phyloP scores from a whole-genome alignment of 30 jellyfish, hydroid and myxozoan genomes.

The Aurelia aurita region DNA sequence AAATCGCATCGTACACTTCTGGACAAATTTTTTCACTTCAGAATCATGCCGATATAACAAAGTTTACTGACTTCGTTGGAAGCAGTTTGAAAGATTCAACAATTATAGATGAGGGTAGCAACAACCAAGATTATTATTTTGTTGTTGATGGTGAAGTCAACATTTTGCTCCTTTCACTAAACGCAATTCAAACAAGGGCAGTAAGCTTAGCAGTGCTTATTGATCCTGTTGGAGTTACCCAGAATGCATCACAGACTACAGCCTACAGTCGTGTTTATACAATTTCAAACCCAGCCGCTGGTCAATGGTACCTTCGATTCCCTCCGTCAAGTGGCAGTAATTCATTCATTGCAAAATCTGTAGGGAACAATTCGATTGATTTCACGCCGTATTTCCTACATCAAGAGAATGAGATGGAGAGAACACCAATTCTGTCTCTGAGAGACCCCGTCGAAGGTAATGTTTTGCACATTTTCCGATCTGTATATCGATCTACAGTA shows the following conservation, averaged over 20 bases:
- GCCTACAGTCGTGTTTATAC: conserved; percentile 24
- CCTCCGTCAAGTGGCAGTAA: conserved; percentile 36
- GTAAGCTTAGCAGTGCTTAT: conserved; percentile 33
- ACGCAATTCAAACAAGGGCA: conserved; percentile 28
- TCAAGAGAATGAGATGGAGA: conserved; percentile 34
- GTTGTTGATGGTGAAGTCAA: conserved; percentile 42
- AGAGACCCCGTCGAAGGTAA: conserved; percentile 29
- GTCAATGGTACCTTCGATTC: conserved; percentile 58
- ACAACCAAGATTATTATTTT: conserved; percentile 16
- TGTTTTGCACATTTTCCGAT: neutral
- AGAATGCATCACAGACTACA: neutral
- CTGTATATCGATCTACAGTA: too few species aligned
- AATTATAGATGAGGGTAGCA: conserved; percentile 63
- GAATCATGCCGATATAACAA: conserved; percentile 32
- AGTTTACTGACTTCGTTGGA: conserved; percentile 63
- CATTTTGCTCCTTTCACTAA: conserved; percentile 30
- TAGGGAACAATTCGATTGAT: conserved; percentile 43
- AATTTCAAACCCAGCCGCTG: conserved; percentile 49
- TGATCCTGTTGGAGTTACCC: conserved; percentile 57
- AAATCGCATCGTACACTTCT: conserved; percentile 82
- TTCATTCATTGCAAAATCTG: conserved; percentile 51
- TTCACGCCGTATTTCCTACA: conserved; percentile 51
- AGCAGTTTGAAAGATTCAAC: conserved; percentile 55
- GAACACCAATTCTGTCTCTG: conserved; percentile 32
- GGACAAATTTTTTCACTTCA: conserved; percentile 71